Evolutionary conservation across 2,888 invertebrate species (phyloP).

Genomic region (Noctua comes): DNA sequence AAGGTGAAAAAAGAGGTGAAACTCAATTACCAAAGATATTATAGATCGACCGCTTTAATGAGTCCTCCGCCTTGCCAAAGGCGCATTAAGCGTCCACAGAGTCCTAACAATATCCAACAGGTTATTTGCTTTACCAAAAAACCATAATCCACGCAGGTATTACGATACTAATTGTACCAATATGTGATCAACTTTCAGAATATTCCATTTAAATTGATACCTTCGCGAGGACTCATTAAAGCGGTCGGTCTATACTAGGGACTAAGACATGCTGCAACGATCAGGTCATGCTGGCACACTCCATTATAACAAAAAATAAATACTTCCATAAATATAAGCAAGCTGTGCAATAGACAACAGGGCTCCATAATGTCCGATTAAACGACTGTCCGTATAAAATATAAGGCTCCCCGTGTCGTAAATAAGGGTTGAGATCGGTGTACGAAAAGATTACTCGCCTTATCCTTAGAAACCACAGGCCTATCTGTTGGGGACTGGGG

Average conservation of each 20-base stretch:
- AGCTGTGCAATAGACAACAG: slow-evolving; percentile 36
- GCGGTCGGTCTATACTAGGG: no score
- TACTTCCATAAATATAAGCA: slow-evolving; percentile 34
- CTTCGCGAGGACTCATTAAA: no score
- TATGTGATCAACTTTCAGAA: no score
- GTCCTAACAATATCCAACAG: no score
- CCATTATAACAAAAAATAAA: slow-evolving; percentile 26
- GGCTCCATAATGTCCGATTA: slow-evolving; percentile 58
- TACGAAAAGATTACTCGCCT: slow-evolving; percentile 71
- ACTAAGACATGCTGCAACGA: background rate
- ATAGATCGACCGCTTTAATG: no score
- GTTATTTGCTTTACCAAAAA: no score
- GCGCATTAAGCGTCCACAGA: no score
- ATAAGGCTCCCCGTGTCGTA: slow-evolving; percentile 69
- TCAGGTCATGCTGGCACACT: background rate
- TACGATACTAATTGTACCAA: no score
- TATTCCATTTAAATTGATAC: no score
- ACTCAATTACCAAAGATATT: background rate
- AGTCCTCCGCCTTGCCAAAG: no score
- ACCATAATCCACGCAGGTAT: no score
- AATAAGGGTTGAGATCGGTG: slow-evolving; percentile 75
- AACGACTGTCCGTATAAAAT: slow-evolving; percentile 64
- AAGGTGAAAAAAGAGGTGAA: background rate
- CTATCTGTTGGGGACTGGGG: slow-evolving; percentile 58
- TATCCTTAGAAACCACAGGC: slow-evolving; percentile 59